These are phyloP conservation scores for Bembecia ichneumoniformis DNA, from an alignment of 2,888 invertebrate species.

Conservation along the genomic window DNA sequence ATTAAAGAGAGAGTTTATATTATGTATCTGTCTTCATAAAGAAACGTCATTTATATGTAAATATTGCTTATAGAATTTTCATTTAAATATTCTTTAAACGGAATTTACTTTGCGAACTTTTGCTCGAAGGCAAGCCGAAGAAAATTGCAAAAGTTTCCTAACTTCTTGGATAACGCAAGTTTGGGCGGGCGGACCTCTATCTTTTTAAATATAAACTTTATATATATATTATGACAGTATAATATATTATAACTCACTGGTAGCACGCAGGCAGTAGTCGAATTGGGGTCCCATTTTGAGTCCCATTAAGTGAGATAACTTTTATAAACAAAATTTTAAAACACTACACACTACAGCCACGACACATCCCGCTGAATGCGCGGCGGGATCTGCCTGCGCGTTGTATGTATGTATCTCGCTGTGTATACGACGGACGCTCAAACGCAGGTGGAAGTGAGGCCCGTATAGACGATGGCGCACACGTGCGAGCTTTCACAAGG, in stretches of 20 bases:
- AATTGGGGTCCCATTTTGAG: conserved; percentile 62
- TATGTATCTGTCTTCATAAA: too few species aligned
- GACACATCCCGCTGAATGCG: conserved; percentile 61
- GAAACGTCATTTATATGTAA: too few species aligned
- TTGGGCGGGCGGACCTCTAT: conserved; percentile 12
- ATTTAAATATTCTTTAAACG: conserved; percentile 2
- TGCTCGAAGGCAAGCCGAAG: conserved; percentile 6
- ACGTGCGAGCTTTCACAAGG: conserved; percentile 36
- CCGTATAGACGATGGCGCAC: conserved; percentile 44
- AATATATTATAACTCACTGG: conserved; percentile 43
- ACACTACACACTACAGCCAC: conserved; percentile 35
- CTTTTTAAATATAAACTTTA: neutral
- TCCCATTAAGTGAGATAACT: conserved; percentile 33
- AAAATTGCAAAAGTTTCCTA: conserved; percentile 25
- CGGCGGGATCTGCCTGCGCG: conserved; percentile 37
- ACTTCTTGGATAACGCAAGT: conserved; percentile 9
- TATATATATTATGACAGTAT: neutral
- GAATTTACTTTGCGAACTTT: conserved; percentile 16
- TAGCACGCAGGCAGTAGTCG: conserved; percentile 62
- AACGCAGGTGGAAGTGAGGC: conserved; percentile 38
- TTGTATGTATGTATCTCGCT: conserved; percentile 15
- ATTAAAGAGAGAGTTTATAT: too few species aligned
- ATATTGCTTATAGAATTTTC: neutral
- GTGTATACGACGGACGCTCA: conserved; percentile 31
- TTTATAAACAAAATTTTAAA: conserved; percentile 15